phyloP scores from a whole-genome alignment of 2,888 invertebrate species.

The Tachina fera region DNA sequence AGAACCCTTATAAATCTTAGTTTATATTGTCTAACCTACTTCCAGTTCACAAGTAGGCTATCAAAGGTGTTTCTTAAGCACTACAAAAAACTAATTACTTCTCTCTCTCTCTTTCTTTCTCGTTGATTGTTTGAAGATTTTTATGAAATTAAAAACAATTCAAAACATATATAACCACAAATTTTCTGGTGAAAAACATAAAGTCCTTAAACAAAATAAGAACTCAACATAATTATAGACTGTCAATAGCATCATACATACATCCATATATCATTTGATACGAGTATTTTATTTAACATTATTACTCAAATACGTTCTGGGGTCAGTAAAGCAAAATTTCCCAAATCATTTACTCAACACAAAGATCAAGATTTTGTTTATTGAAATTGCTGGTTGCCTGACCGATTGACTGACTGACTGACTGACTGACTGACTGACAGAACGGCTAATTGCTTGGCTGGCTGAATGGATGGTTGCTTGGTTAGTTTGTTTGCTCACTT shows the following conservation, averaged over 20 bases:
- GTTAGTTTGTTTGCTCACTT: conserved; percentile 33
- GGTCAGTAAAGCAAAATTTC: conserved; percentile 19
- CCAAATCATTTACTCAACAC: conserved; percentile 48
- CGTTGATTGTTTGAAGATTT: not conserved
- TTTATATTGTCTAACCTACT: conserved; percentile 1
- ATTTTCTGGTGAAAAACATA: conserved; percentile 53
- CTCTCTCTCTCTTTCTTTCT: conserved; percentile 5
- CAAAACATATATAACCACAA: conserved; percentile 62
- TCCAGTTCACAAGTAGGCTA: not conserved
- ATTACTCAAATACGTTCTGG: conserved; percentile 7
- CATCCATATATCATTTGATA: conserved; percentile 67
- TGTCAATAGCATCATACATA: conserved; percentile 61
- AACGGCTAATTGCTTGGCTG: not conserved
- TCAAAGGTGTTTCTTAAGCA: conserved; percentile 67
- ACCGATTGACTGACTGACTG: conserved; percentile 3
- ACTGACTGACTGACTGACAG: not conserved
- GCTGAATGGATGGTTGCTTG: conserved; percentile 3
- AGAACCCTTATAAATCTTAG: conserved; percentile 64
- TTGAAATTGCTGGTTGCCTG: conserved; percentile 21
- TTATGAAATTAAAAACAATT: conserved; percentile 32
- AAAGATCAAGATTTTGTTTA: conserved; percentile 44
- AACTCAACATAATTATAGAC: conserved; percentile 66
- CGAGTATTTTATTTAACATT: conserved; percentile 24
- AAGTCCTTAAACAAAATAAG: conserved; percentile 29
- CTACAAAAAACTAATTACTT: conserved; percentile 55